Base-by-base conservation (phyloP, 2,113 vertebrate genomes). In the Brachypodius melanocephalos region DNA sequence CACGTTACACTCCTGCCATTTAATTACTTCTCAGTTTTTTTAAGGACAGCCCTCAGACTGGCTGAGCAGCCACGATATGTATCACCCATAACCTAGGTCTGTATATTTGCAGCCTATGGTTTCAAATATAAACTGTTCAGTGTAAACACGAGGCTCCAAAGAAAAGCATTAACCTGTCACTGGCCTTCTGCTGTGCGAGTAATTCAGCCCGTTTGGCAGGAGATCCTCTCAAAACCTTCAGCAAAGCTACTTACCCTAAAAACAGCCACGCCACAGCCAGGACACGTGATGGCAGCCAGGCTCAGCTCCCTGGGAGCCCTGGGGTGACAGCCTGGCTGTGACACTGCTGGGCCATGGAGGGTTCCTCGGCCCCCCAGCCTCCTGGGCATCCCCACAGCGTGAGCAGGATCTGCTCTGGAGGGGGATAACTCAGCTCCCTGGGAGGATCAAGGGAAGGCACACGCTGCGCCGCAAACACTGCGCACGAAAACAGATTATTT, bases 401-500 rank as follows among this genome's bases (percentile, higher is more conserved):
- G 12, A 14, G 62, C 49, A 71, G 18, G 13, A 17, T 0, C 36
- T 21, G 58, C 62, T 32, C 13, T 11, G 6, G 5, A 6, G 17
- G 28, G 32, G 49, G 1, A 0, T 0, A 69, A 3, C 43, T 59
- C 24, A 2, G 32, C 86, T 34, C 66, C 49, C 57, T 5, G 74
- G 3, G 85, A 5, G 7, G 21, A 28, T 25, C 46, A 22, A 49
- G 13, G 57, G n/a, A 88, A 52, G 15, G 58, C 92, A 71, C 90
- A 76, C 25, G 2, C 74, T 6, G 75, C 11, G 29, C 6, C 14
- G 59, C 92, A 81, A 91, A 78, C 29, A 2, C 75, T 4, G 78
- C 10, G 28, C 69, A 97, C 8, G 48, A 92, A 96, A 96, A 85
- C 90, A 86, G 76, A 77, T 89, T 96, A 95, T 96, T 97, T 98